phyloP scores from a whole-genome alignment of 2,113 vertebrate species.

The Albula glossodonta region DNA sequence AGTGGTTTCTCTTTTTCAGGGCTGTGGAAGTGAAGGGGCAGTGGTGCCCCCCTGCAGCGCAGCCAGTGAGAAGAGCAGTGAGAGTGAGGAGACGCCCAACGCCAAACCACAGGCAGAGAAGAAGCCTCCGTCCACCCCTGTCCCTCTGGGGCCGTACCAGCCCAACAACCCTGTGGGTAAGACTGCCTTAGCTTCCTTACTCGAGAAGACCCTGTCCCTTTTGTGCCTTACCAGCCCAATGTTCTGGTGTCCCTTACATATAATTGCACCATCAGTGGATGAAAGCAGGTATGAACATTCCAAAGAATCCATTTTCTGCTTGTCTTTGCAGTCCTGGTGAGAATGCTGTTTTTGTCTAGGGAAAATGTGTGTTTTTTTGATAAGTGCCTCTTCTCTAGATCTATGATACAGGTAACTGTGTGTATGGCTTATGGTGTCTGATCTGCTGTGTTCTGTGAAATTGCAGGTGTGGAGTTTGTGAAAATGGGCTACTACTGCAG shows the following conservation, averaged over 20 bases:
- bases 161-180: conserved; percentile 87
- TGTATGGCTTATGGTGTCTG: too few relatives aligned
- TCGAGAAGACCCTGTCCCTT: neutral
- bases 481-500: conserved; percentile 98
- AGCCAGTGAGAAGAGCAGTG: conserved; percentile 30
- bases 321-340: too few relatives aligned
- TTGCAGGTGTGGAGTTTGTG: conserved; percentile 91
- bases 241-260: neutral
- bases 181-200: conserved; percentile 33
- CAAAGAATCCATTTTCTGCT: too few relatives aligned
- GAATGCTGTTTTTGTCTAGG: too few relatives aligned
- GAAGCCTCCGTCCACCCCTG: conserved; percentile 39
- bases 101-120: conserved; percentile 31
- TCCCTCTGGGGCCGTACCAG: conserved; percentile 78
- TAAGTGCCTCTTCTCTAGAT: too few relatives aligned
- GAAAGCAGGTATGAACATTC: neutral
- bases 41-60: conserved; percentile 12
- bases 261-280: neutral
- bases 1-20: conserved; percentile 16
- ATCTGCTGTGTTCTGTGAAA: conserved; percentile 27
- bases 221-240: too few relatives aligned
- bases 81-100: conserved; percentile 22
- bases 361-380: too few relatives aligned
- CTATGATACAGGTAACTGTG: too few relatives aligned
- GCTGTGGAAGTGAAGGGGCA: neutral